Evolutionary conservation across 2,113 vertebrate genomes (phyloP), one percentile per base, ranked within the genome.

Genomic region (Felis chaus): DNA sequence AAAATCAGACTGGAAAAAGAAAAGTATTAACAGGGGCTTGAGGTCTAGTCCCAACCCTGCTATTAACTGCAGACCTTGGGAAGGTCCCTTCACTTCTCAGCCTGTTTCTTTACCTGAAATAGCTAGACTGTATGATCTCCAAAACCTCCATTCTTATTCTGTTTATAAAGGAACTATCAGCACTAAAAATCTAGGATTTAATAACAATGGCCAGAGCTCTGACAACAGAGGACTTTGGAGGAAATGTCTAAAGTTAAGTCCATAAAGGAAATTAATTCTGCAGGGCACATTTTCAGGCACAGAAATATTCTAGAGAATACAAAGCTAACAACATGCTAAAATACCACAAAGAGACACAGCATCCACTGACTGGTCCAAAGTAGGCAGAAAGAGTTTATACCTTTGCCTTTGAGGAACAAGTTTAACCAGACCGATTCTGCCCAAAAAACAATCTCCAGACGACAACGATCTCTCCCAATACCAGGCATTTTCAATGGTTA

Each of bases 201-300:
- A 7, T 71, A 88, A 90, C 76, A 94, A 94, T 41, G 53, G 80
- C 41, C 76, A 84, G 65, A 83, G 55, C 57, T 88, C 79, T 89
- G 73, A 85, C 25, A 93, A 95, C n/a, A 91, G 55, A 91, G 29
- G 31, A 83, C 55, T 87, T 84, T 12, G 91, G 39, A 80, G 29
- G 7, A 83, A 92, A 84, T 18, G 61, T 5, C 25, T 31, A 95
- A 81, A 33, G 36, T 68, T 36, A 91, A 53, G 45, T 88, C 50
- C 71, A 57, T 50, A 57, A 93, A 93, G 57, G 33, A 97, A 94
- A 94, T 86, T 65, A 79, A 95, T 41, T 91, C 55, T 74, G 18
- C 80, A 81, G 91, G 80, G 31, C 71, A 84, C 33, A 76, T 57
- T 93, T 83, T 90, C 73, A 83, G 29, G 45, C 48, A 73, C 14